Evolutionary conservation across 2,888 invertebrate species (phyloP).

Genomic region (Drosophila nr. medialis): DNA sequence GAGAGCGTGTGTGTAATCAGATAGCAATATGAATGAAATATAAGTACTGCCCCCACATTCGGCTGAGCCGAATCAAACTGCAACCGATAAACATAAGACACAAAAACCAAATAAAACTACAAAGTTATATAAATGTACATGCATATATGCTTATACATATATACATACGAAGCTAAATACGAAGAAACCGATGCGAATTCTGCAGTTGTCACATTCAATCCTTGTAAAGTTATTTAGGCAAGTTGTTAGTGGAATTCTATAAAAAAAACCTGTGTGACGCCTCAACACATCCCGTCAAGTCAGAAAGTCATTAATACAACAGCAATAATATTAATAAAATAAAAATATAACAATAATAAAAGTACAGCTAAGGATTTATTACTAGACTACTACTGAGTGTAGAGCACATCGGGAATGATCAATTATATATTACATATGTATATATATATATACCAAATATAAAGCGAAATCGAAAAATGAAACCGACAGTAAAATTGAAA

Average conservation of each 20-base stretch:
- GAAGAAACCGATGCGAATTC: neutral
- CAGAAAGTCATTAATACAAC: conserved; percentile 54
- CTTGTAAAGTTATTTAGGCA: conserved; percentile 33
- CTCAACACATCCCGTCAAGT: conserved; percentile 63
- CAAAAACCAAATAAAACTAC: conserved; percentile 31
- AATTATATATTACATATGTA: conserved; percentile 51
- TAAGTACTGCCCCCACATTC: conserved; percentile 53
- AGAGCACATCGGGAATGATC: conserved; percentile 66
- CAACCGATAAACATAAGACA: conserved; percentile 31
- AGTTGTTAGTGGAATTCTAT: conserved; percentile 55
- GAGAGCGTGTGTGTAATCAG: conserved; percentile 31
- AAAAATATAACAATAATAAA: conserved; percentile 23
- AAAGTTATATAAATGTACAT: conserved; percentile 42
- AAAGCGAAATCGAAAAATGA: conserved; percentile 17
- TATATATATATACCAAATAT: conserved; percentile 34
- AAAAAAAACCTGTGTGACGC: conserved; percentile 37
- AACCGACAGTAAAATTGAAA: neutral
- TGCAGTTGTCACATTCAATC: conserved; percentile 13
- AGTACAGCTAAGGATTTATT: conserved; percentile 43
- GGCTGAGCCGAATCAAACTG: conserved; percentile 60
- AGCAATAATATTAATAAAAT: neutral
- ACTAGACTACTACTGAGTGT: conserved; percentile 46
- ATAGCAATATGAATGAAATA: conserved; percentile 55
- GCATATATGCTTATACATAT: conserved; percentile 24
- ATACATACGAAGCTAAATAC: conserved; percentile 15